Conservation (phyloP, 2,888 invertebrate genomes). For the Cheilosia variabilis region DNA sequence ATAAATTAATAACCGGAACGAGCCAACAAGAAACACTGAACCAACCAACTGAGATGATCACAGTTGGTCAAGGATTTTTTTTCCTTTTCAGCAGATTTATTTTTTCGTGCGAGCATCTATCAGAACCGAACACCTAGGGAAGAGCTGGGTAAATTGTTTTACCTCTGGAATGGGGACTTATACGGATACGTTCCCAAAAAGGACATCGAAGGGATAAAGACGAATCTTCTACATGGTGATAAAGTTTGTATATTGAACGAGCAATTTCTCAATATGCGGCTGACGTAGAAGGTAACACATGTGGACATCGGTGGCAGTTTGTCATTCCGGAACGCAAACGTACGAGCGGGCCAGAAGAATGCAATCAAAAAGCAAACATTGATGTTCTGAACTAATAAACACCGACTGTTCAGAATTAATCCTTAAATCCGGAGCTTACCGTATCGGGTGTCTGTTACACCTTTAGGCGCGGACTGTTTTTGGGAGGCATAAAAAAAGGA, state of each 20-base stretch:
- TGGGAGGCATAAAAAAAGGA: slow-evolving; percentile 24
- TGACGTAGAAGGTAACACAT: slow-evolving; percentile 67
- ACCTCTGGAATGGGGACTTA: slow-evolving; percentile 26
- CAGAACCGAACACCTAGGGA: slow-evolving; percentile 63
- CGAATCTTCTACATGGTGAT: slow-evolving; percentile 56
- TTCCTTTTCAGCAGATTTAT: slow-evolving; percentile 28
- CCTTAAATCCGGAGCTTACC: slow-evolving; percentile 52
- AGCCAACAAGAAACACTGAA: slow-evolving; percentile 63
- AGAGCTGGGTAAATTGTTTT: slow-evolving; percentile 64
- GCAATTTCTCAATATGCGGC: slow-evolving; percentile 64
- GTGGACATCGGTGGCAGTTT: slow-evolving; percentile 71
- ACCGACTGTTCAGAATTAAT: slow-evolving; percentile 56
- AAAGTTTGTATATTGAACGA: slow-evolving; percentile 63
- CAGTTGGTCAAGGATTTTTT: slow-evolving; percentile 73
- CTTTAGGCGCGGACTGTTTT: slow-evolving; percentile 46
- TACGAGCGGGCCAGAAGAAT: slow-evolving; percentile 10
- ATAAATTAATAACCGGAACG: slow-evolving; percentile 76
- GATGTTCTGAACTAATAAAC: slow-evolving; percentile 71
- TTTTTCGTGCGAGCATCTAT: slow-evolving; percentile 27
- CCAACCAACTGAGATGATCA: slow-evolving; percentile 58
- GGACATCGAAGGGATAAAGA: slow-evolving; percentile 51
- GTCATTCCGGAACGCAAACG: slow-evolving; percentile 47
- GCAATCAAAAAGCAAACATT: slow-evolving; percentile 62
- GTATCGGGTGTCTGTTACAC: slow-evolving; percentile 38
- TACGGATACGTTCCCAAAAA: slow-evolving; percentile 43